Conservation (phyloP, 1,140 invertebrate species). For the Pectinophora gossypiella region DNA sequence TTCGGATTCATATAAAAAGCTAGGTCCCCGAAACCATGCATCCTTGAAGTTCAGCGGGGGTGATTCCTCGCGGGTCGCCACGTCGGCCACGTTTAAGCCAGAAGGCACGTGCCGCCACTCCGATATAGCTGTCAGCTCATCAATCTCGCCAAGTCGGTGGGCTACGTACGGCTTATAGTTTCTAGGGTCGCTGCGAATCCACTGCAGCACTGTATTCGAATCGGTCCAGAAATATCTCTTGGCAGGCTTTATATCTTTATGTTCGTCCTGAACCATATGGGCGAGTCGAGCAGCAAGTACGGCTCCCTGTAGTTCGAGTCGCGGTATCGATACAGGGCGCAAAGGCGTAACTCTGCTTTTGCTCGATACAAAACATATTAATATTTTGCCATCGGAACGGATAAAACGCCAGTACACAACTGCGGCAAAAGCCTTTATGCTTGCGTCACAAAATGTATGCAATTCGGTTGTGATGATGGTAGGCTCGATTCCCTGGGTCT, state of each 20-base stretch:
- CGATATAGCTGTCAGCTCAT: slow-evolving; percentile 23
- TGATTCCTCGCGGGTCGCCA: slow-evolving; percentile 14
- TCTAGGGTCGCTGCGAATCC: slow-evolving; percentile 25
- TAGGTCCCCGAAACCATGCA: slow-evolving; percentile 29
- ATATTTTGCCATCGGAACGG: neutral
- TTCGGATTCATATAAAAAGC: slow-evolving; percentile 13
- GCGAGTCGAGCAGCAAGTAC: slow-evolving; percentile 34
- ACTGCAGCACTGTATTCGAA: slow-evolving; percentile 22
- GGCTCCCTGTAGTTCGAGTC: slow-evolving; percentile 32
- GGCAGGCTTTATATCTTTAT: slow-evolving; percentile 10
- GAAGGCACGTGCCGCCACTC: slow-evolving; percentile 41
- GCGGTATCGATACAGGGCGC: neutral
- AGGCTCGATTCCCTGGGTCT: slow-evolving; percentile 12
- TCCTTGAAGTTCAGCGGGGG: neutral
- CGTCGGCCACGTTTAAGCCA: slow-evolving; percentile 35
- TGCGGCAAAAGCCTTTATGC: neutral
- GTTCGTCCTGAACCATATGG: slow-evolving; percentile 21
- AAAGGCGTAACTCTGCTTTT: neutral
- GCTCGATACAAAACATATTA: neutral
- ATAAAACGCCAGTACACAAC: slow-evolving; percentile 1
- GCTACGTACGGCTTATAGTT: slow-evolving; percentile 44
- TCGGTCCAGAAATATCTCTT: slow-evolving; percentile 24
- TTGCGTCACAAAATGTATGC: neutral
- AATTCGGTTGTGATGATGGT: slow-evolving; percentile 44
- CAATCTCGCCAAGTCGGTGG: slow-evolving; percentile 42